Conservation (phyloP, 2,797 vertebrate species). For the Gorsachius magnificus region DNA sequence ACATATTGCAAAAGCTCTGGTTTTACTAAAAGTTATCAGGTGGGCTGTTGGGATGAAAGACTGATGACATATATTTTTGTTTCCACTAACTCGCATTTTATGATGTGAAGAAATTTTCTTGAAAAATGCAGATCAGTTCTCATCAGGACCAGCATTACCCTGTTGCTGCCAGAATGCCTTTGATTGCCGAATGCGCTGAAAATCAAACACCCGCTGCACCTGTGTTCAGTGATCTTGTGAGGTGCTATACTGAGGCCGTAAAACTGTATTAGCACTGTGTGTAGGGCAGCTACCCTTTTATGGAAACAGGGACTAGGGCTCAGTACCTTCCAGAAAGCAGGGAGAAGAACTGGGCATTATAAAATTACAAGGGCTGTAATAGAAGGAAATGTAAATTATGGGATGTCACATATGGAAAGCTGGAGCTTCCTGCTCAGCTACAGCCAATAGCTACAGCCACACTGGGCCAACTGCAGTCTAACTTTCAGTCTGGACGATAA, state of each 20-base stretch:
- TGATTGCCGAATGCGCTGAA: neutral
- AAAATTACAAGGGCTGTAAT: neutral
- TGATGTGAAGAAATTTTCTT: neutral
- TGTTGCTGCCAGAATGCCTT: neutral
- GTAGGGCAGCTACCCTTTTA: neutral
- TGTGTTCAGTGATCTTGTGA: neutral
- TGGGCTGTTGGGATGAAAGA: neutral
- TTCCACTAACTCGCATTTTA: neutral
- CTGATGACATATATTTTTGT: neutral
- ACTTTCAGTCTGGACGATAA: neutral
- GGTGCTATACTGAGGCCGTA: neutral
- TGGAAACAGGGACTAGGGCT: neutral
- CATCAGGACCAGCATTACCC: neutral
- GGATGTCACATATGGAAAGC: fast-evolving
- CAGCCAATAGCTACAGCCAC: neutral
- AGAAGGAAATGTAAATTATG: neutral
- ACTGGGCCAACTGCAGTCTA: neutral
- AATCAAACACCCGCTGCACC: fast-evolving
- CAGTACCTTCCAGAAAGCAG: neutral
- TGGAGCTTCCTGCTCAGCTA: neutral
- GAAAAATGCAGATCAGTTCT: fast-evolving
- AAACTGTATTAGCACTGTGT: fast-evolving
- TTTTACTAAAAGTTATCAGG: neutral
- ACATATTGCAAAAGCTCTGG: neutral
- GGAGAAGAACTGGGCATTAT: neutral